Percentiles rank a stretch among this genome's conserved stretches.
These are phyloP conservation scores for Crotalus helleri DNA, from an alignment of 2,113 vertebrate genomes.

Conservation along the genomic window DNA sequence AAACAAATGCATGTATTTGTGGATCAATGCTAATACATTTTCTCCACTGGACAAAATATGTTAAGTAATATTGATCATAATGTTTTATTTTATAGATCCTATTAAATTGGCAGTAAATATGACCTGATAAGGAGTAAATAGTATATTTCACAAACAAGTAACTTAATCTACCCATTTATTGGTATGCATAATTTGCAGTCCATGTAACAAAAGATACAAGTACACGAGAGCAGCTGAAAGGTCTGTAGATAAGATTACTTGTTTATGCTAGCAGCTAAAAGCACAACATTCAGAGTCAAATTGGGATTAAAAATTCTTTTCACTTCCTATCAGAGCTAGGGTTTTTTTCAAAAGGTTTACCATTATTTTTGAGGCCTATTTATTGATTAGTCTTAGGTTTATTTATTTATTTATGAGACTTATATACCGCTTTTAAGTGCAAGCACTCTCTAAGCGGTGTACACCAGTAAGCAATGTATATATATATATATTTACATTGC, in stretches of 20 bases:
- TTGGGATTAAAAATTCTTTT: slow-evolving; percentile 66
- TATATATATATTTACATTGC: too few species aligned
- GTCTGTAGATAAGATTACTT: slow-evolving; percentile 67
- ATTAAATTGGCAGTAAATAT: slow-evolving; percentile 45
- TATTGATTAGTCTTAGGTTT: background rate
- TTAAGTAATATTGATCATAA: background rate
- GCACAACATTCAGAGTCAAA: slow-evolving; percentile 64
- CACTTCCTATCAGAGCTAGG: slow-evolving; percentile 53
- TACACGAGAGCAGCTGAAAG: slow-evolving; percentile 70
- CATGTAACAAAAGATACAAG: slow-evolving; percentile 70
- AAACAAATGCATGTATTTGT: too few species aligned
- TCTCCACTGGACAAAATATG: background rate
- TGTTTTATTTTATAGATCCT: background rate
- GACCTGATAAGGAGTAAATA: slow-evolving; percentile 51
- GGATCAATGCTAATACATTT: too few species aligned
- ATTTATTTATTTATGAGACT: too few species aligned
- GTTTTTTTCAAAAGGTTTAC: slow-evolving; percentile 39
- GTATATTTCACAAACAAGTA: slow-evolving; percentile 62
- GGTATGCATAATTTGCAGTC: slow-evolving; percentile 78
- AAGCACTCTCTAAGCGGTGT: too few species aligned
- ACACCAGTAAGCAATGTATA: too few species aligned
- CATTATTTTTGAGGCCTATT: background rate
- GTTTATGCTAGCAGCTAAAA: slow-evolving; percentile 77
- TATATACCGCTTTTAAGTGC: too few species aligned
- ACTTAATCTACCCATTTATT: slow-evolving; percentile 71